Conservation (phyloP, 2,797 vertebrate species). For the Sparus aurata region DNA sequence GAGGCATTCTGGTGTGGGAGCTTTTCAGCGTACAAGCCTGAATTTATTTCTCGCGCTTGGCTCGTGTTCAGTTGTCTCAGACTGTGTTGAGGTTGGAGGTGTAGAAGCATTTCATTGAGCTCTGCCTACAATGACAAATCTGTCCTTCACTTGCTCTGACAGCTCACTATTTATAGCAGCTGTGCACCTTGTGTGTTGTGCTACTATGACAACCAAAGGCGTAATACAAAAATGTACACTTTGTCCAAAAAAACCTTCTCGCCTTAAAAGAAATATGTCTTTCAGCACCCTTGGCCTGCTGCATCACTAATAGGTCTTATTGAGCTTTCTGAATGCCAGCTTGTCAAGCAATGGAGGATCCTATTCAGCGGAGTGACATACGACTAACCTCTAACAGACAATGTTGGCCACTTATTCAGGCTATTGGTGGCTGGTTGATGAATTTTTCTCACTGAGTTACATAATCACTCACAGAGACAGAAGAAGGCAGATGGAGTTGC, state of each 20-base stretch:
- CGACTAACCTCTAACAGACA: neutral
- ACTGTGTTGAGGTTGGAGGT: neutral
- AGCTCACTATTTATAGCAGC: slow-evolving; percentile 41
- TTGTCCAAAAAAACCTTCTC: neutral
- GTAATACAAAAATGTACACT: neutral
- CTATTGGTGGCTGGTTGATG: neutral
- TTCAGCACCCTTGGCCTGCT: neutral
- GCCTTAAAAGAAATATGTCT: neutral
- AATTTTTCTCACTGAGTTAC: slow-evolving; percentile 5
- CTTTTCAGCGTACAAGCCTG: neutral
- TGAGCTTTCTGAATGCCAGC: neutral
- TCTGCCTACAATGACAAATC: slow-evolving; percentile 30
- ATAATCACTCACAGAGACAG: slow-evolving; percentile 16
- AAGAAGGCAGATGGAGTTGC: neutral
- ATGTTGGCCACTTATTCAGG: neutral
- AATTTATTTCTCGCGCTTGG: neutral
- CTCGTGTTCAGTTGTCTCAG: slow-evolving; percentile 20
- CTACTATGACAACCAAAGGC: slow-evolving; percentile 38
- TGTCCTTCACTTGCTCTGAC: slow-evolving; percentile 27
- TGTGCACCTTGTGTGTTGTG: slow-evolving; percentile 17
- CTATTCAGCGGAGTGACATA: neutral
- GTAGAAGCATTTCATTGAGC: slow-evolving; percentile 11
- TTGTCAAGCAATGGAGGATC: neutral
- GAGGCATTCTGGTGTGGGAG: neutral
- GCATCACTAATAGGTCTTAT: neutral